Conservation (phyloP, 2,797 vertebrate genomes). For the Uromys caudimaculatus region DNA sequence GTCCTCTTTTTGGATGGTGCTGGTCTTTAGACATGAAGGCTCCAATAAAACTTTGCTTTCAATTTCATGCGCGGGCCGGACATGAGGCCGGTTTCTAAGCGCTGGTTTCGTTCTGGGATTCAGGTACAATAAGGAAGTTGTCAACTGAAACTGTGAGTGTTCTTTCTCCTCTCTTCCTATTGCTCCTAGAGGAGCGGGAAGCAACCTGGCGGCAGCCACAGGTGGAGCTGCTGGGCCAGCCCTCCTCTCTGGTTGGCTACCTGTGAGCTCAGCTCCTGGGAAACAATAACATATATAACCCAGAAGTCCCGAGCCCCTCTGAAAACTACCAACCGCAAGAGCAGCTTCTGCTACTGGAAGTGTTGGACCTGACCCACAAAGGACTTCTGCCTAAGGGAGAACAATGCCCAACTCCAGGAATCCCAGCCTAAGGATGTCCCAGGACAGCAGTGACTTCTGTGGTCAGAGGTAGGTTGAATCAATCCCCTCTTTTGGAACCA, state of each 20-base stretch:
- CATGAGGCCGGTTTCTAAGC: neutral
- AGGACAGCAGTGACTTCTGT: neutral
- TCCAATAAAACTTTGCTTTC: neutral
- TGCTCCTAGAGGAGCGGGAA: neutral
- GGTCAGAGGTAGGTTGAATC: neutral
- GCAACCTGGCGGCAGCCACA: neutral
- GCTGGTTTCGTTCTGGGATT: neutral
- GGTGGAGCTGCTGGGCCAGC: neutral
- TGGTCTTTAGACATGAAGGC: neutral
- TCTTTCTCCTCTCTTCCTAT: neutral
- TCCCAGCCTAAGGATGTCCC: neutral
- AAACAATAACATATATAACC: neutral
- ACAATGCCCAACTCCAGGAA: neutral
- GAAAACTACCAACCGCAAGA: fast-evolving
- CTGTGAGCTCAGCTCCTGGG: neutral
- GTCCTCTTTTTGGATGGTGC: neutral
- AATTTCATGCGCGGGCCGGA: fast-evolving
- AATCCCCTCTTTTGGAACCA: neutral
- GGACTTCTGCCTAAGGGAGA: neutral
- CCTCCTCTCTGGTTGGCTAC: neutral
- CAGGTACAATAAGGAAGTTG: neutral
- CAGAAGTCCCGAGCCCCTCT: neutral
- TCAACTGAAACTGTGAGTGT: neutral
- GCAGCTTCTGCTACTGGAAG: neutral
- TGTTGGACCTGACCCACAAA: neutral